A percentile compares a stretch with the other conserved stretches of the same genome.
phyloP scores from a whole-genome alignment of 1,140 invertebrate species.

The Drosophila bocki region DNA sequence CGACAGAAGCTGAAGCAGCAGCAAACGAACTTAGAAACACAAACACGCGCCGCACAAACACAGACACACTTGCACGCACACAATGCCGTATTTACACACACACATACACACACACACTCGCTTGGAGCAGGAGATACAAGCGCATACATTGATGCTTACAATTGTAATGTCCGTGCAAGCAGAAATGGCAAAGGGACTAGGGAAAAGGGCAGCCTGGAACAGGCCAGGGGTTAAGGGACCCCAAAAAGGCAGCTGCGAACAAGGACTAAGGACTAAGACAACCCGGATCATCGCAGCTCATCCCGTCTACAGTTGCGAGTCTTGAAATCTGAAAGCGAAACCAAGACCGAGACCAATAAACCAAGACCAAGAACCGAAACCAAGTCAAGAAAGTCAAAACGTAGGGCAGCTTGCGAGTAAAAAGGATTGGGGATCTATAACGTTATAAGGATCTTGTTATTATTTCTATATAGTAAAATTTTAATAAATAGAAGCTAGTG shows the following conservation, averaged over 20 bases:
- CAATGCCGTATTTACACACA: conserved; percentile 44
- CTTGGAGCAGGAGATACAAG: conserved; percentile 34
- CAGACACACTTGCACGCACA: conserved; percentile 35
- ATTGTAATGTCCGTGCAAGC: conserved; percentile 57
- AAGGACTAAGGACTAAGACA: conserved; percentile 21
- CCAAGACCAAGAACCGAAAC: conserved; percentile 7
- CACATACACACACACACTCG: conserved; percentile 1
- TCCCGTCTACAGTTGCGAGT: conserved; percentile 11
- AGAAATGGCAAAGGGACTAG: conserved; percentile 24
- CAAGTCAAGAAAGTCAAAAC: conserved; percentile 9
- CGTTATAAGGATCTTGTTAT: not conserved
- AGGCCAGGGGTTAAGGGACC: conserved; percentile 7
- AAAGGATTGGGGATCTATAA: too few relatives aligned
- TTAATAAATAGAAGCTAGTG: not conserved
- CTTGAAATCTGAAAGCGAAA: conserved; percentile 30
- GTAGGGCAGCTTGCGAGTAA: not conserved
- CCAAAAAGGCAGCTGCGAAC: conserved; percentile 6
- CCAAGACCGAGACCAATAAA: conserved; percentile 24
- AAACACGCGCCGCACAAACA: conserved; percentile 69
- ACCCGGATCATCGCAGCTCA: conserved; percentile 34
- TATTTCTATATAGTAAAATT: not conserved
- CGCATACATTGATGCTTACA: conserved; percentile 49
- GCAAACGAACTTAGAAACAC: conserved; percentile 77
- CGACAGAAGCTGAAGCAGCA: conserved; percentile 43
- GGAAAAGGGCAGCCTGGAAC: conserved; percentile 4